phyloP scores from a whole-genome alignment of 2,888 invertebrate genomes.

The Hypsopygia costalis region DNA sequence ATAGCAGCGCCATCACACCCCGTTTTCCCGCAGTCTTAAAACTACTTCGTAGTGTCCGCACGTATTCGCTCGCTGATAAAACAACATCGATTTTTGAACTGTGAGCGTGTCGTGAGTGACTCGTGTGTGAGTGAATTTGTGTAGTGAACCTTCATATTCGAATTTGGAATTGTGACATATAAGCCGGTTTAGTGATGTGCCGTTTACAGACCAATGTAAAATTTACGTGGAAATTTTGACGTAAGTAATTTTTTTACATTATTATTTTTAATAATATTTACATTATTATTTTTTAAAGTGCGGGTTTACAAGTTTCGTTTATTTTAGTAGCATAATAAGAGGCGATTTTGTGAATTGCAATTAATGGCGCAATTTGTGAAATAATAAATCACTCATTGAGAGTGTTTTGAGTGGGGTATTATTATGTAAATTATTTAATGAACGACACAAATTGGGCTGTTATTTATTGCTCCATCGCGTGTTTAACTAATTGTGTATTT shows the following conservation, averaged over 20 bases:
- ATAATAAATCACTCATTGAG: no score
- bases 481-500: not conserved
- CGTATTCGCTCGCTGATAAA: not conserved
- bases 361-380: no score
- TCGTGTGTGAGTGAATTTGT: constrained; percentile 11
- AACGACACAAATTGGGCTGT: not conserved
- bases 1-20: not conserved
- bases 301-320: not conserved
- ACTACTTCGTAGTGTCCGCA: not conserved
- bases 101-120: constrained; percentile 6
- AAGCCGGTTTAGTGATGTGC: not conserved
- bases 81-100: constrained; percentile 16
- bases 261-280: not conserved
- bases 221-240: not conserved
- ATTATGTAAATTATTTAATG: not conserved
- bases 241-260: no score
- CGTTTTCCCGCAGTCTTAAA: not conserved
- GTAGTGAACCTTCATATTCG: constrained; percentile 5
- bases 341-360: no score
- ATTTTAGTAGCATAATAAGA: no score
- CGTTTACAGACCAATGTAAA: not conserved
- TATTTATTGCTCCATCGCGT: not conserved
- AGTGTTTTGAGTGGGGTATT: no score
- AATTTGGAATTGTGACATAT: constrained; percentile 9
- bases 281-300: not conserved